A percentile compares a stretch with the other conserved stretches of the same genome.
These are phyloP conservation scores for Euplexia lucipara DNA, from an alignment of 2,888 invertebrate genomes.

Conservation along the genomic window DNA sequence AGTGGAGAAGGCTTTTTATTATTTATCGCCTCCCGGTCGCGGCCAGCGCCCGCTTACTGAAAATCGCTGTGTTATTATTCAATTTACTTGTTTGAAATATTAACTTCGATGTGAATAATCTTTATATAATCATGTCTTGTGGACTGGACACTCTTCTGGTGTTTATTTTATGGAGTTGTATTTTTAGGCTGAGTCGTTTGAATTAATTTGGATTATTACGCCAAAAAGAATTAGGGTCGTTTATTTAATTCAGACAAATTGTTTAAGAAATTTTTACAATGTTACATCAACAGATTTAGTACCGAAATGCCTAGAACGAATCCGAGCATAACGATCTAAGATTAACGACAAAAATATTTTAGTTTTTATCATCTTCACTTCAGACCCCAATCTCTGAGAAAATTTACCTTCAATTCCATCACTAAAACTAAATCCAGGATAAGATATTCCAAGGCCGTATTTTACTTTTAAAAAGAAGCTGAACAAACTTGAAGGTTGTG, in stretches of 20 bases:
- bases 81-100: constrained; percentile 88
- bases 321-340: background rate
- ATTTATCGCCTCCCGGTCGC: constrained; percentile 87
- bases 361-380: constrained; percentile 22
- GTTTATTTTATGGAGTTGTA: constrained; percentile 32
- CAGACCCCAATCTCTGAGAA: constrained; percentile 4
- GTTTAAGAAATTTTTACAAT: constrained; percentile 10
- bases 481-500: constrained; percentile 73
- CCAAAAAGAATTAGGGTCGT: constrained; percentile 40
- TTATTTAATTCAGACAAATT: constrained; percentile 30
- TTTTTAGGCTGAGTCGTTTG: constrained; percentile 40
- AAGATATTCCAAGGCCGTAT: constrained; percentile 54
- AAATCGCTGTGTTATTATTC: constrained; percentile 89
- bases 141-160: constrained; percentile 55
- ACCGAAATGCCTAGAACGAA: background rate
- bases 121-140: constrained; percentile 68
- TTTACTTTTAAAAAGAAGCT: constrained; percentile 61
- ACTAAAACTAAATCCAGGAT: constrained; percentile 45
- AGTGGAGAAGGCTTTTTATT: constrained; percentile 91
- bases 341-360: constrained; percentile 28
- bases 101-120: constrained; percentile 78
- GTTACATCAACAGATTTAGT: constrained; percentile 18
- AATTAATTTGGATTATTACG: constrained; percentile 34
- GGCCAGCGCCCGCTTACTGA: constrained; percentile 86
- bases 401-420: constrained; percentile 24